Conservation (phyloP, 2,113 vertebrate genomes). For the Catharus fuscescens region DNA sequence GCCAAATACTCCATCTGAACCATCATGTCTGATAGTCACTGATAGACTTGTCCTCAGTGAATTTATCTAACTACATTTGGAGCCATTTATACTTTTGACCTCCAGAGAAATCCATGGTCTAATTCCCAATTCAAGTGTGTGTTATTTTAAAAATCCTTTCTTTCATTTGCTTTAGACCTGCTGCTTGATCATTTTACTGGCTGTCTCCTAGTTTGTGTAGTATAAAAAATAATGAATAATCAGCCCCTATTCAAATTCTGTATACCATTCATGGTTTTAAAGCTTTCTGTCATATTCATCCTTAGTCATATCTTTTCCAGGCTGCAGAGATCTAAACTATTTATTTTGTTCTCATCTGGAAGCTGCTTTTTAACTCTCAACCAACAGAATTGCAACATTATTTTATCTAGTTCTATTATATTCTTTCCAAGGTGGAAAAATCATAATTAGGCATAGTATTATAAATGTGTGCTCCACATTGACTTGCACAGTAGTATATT, state of each 20-base stretch:
- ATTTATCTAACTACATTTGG: constrained; percentile 7
- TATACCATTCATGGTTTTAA: not conserved
- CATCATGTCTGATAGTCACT: not conserved
- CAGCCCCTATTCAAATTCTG: constrained; percentile 34
- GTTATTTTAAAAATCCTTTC: not conserved
- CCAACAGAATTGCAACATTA: not conserved
- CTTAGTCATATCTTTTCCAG: constrained; percentile 5
- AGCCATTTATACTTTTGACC: not conserved
- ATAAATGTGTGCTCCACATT: not conserved
- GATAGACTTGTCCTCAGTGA: not conserved
- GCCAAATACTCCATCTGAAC: not conserved
- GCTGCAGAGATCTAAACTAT: constrained; percentile 10
- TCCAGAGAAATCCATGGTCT: not conserved
- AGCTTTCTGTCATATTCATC: not conserved
- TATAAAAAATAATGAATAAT: constrained; percentile 33
- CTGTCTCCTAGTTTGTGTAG: not conserved
- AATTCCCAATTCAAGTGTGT: not conserved
- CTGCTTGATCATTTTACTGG: constrained; percentile 21
- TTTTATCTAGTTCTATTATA: not conserved
- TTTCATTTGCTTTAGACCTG: constrained; percentile 36
- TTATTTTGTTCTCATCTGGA: constrained; percentile 23
- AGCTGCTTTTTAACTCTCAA: not conserved
- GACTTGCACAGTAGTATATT: not conserved
- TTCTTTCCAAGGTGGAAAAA: constrained; percentile 28
- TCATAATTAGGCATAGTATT: not conserved